Evolutionary conservation across 2,113 vertebrate genomes (phyloP), one percentile per base, ranked within the genome.

Genomic region (Hylia prasina): DNA sequence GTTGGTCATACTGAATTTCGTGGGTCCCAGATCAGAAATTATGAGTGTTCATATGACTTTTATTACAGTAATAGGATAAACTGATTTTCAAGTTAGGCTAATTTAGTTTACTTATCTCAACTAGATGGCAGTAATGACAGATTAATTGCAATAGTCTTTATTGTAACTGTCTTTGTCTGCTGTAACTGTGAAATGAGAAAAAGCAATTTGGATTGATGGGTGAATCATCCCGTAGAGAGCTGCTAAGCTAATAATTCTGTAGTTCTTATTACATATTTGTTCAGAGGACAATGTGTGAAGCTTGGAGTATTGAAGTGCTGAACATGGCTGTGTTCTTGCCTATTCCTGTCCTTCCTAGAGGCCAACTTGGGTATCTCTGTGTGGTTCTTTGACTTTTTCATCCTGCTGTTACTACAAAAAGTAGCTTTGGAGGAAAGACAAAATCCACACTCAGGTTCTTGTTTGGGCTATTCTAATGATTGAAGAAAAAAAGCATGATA

Each of bases 131-230:
- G 68, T 96, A 96, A 93, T 97, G 96, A 97, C 96, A 96, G 79
- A 95, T 96, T 97, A 97, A 97, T 97, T 97, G 69, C 86, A 90
- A 12, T 77, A 97, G 89, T 94, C 93, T 96, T 92, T 90, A 61
- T 51, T 83, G 60, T 92, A 94, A 64, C 91, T 63, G 76, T 81
- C 90, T 97, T 96, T 97, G 92, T 97, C 86, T 95, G 87, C 75
- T 94, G 1, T 76, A 90, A 76, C 91, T 93, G 73, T 90, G 87
- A 95, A 91, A 95, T 87, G 80, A 94, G 92, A 87, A 93, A 89
- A 94, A 85, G 87, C 96, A 76, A 77, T 96, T 95, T 95, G 89
- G 84, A 63, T 94, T 96, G 93, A 95, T 80, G 92, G 92, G 72
- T 97, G 95, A 97, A 87, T 97, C 90, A 96, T 96, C 69, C 39